Percentiles rank a stretch among this genome's conserved stretches.
phyloP scores from a whole-genome alignment of 30 jellyfish, hydroid and myxozoan species.

The Aurelia sp. region DNA sequence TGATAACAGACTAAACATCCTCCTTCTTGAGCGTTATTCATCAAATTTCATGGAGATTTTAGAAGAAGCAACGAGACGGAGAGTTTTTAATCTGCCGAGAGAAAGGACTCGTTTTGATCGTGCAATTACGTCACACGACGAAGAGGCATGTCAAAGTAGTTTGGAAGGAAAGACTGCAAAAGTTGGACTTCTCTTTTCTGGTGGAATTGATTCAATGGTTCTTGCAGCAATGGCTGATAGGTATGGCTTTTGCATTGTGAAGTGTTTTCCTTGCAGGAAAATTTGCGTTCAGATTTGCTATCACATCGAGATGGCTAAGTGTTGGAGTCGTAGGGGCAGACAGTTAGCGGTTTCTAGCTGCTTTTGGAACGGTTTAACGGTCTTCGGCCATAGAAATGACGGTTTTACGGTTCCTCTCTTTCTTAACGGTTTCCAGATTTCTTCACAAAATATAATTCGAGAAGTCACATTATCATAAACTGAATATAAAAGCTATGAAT shows the following conservation, averaged over 20 bases:
- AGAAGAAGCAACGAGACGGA: conserved; percentile 69
- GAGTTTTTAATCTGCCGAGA: conserved; percentile 84
- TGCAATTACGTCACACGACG: background rate
- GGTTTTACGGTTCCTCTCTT: too few relatives aligned
- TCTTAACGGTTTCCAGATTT: too few relatives aligned
- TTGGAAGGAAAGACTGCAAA: conserved; percentile 16
- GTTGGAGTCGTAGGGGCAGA: too few relatives aligned
- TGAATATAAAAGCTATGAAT: too few relatives aligned
- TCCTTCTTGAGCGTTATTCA: conserved; percentile 11
- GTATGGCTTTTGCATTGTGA: conserved; percentile 24
- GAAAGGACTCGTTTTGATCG: background rate
- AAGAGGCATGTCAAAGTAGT: background rate
- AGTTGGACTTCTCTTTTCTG: conserved; percentile 93
- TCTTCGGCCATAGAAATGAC: too few relatives aligned
- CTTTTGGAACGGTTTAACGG: too few relatives aligned
- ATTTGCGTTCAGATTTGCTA: too few relatives aligned
- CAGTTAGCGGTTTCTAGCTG: too few relatives aligned
- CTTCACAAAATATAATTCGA: too few relatives aligned
- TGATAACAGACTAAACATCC: background rate
- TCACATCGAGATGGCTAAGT: too few relatives aligned
- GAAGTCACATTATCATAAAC: too few relatives aligned
- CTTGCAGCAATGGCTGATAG: conserved; percentile 91
- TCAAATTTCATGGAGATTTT: conserved; percentile 20
- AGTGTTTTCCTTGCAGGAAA: background rate
- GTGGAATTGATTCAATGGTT: conserved; percentile 93